Evolutionary conservation across 2,797 vertebrate species (phyloP).

Genomic region (Pantherophis alleghaniensis): DNA sequence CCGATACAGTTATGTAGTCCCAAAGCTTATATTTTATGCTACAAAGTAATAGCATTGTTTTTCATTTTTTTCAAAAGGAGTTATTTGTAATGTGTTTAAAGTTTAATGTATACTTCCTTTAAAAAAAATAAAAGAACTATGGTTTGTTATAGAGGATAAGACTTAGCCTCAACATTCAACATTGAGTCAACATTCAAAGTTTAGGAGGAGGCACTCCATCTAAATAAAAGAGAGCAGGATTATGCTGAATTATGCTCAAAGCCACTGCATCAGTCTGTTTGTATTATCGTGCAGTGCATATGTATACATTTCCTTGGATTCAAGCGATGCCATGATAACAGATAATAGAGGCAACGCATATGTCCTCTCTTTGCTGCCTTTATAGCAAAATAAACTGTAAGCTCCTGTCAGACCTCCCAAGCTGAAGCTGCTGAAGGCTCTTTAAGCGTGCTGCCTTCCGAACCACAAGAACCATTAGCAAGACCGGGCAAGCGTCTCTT

Average conservation of each 20-base stretch:
- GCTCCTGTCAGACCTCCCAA: background rate
- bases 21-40: background rate
- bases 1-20: background rate
- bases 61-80: background rate
- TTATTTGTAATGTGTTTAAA: background rate
- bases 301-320: background rate
- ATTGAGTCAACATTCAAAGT: background rate
- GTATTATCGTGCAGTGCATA: background rate
- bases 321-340: background rate
- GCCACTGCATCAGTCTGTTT: background rate
- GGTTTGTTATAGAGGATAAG: background rate
- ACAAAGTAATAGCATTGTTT: background rate
- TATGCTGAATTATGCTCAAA: background rate
- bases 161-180: background rate
- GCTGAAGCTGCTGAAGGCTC: background rate
- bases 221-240: background rate
- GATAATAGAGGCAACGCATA: background rate
- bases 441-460: background rate
- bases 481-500: background rate
- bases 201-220: background rate
- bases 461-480: background rate
- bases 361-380: background rate
- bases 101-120: background rate
- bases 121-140: background rate
- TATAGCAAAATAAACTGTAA: background rate